Conservation (phyloP, 2,888 invertebrate genomes). For the Lissonota sp. region DNA sequence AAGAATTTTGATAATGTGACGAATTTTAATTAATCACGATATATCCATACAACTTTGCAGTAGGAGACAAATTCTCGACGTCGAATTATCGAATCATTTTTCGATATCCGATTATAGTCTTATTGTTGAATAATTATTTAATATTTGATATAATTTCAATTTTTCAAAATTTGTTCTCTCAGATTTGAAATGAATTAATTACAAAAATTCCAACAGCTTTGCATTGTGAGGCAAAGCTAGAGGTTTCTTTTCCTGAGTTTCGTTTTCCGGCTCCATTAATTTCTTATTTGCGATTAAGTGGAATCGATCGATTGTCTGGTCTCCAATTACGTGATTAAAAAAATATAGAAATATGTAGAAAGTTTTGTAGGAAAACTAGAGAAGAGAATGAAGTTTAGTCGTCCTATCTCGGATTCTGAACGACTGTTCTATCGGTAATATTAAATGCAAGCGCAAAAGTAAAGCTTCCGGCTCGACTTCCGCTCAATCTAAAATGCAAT, state of each 20-base stretch:
- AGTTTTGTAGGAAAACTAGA: background rate
- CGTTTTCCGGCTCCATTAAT: too few species aligned
- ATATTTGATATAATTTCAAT: background rate
- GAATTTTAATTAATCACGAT: too few species aligned
- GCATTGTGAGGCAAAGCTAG: too few species aligned
- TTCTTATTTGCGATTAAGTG: too few species aligned
- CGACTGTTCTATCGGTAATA: background rate
- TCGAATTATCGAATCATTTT: too few species aligned
- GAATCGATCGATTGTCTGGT: background rate
- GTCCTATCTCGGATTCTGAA: conserved; percentile 13
- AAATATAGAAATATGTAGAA: background rate
- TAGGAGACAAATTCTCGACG: too few species aligned
- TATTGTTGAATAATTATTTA: too few species aligned
- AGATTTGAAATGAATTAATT: background rate
- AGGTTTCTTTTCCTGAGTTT: too few species aligned
- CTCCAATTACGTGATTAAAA: background rate
- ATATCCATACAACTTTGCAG: too few species aligned
- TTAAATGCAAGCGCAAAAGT: background rate
- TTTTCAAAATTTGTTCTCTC: background rate
- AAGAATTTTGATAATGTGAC: background rate
- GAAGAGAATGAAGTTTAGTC: conserved; percentile 2
- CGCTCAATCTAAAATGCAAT: conserved; percentile 17
- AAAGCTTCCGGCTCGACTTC: background rate
- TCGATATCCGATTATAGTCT: too few species aligned
- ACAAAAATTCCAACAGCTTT: background rate